A percentile compares a stretch with the other conserved stretches of the same genome.
phyloP scores from a whole-genome alignment of 2,797 vertebrate genomes.

The Petrocephalus schoutedeni region DNA sequence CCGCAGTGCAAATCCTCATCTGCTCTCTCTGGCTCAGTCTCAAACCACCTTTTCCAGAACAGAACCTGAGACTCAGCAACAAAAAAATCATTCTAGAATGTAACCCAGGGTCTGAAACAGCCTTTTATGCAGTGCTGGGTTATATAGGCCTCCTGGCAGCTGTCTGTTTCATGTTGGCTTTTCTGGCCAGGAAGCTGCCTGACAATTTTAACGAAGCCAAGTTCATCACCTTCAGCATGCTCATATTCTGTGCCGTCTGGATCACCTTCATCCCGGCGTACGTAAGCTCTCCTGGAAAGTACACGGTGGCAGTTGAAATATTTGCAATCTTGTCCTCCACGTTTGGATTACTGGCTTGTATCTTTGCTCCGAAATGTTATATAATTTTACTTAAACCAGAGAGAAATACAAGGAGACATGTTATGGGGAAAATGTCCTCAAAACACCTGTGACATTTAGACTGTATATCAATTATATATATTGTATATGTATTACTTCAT shows the following conservation, averaged over 20 bases:
- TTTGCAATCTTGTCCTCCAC: conserved; percentile 28
- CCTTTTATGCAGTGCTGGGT: conserved; percentile 61
- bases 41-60: conserved; percentile 59
- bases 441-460: conserved; percentile 16
- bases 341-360: conserved; percentile 27
- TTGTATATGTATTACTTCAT: not conserved
- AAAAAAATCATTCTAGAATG: conserved; percentile 62
- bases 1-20: conserved; percentile 55
- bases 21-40: conserved; percentile 60
- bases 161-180: conserved; percentile 58
- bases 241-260: conserved; percentile 35
- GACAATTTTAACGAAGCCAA: conserved; percentile 69
- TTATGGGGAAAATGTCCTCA: conserved; percentile 20
- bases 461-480: not conserved
- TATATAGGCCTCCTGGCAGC: conserved; percentile 62
- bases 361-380: conserved; percentile 31
- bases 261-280: conserved; percentile 32
- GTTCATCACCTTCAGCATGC: conserved; percentile 59
- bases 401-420: conserved; percentile 24
- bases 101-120: conserved; percentile 57
- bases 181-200: conserved; percentile 62
- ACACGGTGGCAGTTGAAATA: conserved; percentile 29
- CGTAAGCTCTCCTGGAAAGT: conserved; percentile 32
- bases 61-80: conserved; percentile 49
- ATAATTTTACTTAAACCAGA: conserved; percentile 32